Percentiles rank a stretch among this genome's conserved stretches.
These are phyloP conservation scores for Elymnias hypermnestra DNA, from an alignment of 1,140 invertebrate genomes.

Conservation along the genomic window DNA sequence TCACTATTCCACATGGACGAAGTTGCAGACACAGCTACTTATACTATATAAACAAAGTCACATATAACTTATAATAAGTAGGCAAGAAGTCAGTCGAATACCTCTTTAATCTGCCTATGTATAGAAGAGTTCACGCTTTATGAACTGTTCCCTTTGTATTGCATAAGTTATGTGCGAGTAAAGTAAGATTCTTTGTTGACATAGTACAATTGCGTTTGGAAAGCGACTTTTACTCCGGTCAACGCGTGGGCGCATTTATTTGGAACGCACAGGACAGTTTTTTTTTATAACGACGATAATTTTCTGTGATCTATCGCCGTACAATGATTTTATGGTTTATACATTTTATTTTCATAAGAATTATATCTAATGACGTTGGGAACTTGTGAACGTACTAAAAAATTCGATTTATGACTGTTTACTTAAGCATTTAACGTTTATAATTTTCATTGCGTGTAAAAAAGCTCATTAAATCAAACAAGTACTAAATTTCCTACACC, in stretches of 20 bases:
- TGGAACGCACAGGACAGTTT: conserved; percentile 37
- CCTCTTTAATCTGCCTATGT: background rate
- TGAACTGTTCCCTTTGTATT: conserved; percentile 7
- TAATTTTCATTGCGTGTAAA: too few species aligned
- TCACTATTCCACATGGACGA: too few species aligned
- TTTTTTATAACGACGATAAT: conserved; percentile 44
- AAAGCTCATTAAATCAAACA: too few species aligned
- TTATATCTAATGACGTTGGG: background rate
- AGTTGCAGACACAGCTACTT: too few species aligned
- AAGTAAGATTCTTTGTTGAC: conserved; percentile 43
- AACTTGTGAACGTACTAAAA: background rate
- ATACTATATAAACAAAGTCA: too few species aligned
- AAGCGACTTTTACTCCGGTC: conserved; percentile 53
- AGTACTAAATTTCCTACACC: too few species aligned
- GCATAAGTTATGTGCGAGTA: conserved; percentile 16
- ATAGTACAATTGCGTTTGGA: conserved; percentile 42
- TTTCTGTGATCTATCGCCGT: conserved; percentile 37
- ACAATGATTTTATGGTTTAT: conserved; percentile 22
- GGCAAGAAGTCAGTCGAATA: background rate
- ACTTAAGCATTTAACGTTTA: background rate
- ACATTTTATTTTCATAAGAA: conserved; percentile 7
- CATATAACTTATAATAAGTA: too few species aligned
- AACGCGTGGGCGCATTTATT: conserved; percentile 53
- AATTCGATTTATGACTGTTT: background rate
- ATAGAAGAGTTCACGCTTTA: conserved; percentile 1